These are phyloP conservation scores for Delia radicum DNA, from an alignment of 1,140 invertebrate genomes.

Conservation along the genomic window DNA sequence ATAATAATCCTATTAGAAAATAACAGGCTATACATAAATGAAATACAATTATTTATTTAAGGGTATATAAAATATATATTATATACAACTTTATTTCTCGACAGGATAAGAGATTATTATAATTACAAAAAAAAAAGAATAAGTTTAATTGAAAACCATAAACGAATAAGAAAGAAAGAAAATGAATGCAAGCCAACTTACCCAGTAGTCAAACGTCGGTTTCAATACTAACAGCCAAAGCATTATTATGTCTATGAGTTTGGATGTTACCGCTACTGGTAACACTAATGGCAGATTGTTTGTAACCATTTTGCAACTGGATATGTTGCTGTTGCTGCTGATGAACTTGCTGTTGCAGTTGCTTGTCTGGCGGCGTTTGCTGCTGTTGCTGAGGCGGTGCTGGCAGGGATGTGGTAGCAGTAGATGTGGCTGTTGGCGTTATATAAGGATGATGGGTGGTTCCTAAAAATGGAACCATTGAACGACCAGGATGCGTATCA, in stretches of 20 bases:
- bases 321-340: conserved; percentile 30
- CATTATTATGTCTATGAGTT: conserved; percentile 80
- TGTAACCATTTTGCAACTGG: conserved; percentile 56
- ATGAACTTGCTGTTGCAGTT: conserved; percentile 33
- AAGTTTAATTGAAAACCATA: background rate
- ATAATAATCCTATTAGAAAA: too few relatives aligned
- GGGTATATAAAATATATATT: background rate
- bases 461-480: conserved; percentile 55
- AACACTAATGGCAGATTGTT: conserved; percentile 55
- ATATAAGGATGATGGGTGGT: conserved; percentile 33
- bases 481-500: conserved; percentile 51
- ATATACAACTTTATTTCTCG: background rate
- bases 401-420: conserved; percentile 29
- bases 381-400: conserved; percentile 31
- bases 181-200: conserved; percentile 57
- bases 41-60: background rate
- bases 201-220: conserved; percentile 97
- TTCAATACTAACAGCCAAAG: conserved; percentile 80
- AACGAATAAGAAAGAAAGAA: background rate
- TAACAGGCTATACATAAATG: background rate
- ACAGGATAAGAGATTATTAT: conserved; percentile 20
- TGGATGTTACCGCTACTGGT: conserved; percentile 74
- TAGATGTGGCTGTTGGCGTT: conserved; percentile 36
- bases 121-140: background rate
- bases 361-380: conserved; percentile 11